Percentiles rank a stretch among this genome's conserved stretches.
Evolutionary conservation across 2,888 invertebrate genomes (phyloP).

Genomic region (Seira musarum): DNA sequence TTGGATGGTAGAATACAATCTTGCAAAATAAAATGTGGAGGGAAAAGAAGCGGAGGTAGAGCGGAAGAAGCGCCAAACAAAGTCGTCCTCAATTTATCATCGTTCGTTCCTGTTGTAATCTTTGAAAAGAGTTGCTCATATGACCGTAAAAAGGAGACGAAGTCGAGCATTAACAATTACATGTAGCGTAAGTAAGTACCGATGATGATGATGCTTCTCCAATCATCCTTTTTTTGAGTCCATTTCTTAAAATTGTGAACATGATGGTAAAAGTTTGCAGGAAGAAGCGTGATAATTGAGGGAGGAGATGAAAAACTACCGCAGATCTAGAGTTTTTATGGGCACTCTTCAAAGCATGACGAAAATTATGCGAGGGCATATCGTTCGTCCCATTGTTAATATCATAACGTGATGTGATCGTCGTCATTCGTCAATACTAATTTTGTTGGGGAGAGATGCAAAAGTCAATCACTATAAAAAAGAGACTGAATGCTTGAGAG

Average conservation of each 20-base stretch:
- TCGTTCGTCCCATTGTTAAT: not conserved
- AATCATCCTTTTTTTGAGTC: not conserved
- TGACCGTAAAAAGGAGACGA: not conserved
- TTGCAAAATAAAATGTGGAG: not conserved
- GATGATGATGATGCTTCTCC: too few relatives aligned
- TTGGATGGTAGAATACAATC: too few relatives aligned
- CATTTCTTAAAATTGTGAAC: not conserved
- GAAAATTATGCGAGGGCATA: not conserved
- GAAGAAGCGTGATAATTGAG: not conserved
- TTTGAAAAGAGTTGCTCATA: not conserved
- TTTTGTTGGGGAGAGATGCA: too few relatives aligned
- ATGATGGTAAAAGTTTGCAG: not conserved
- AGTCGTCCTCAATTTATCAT: not conserved
- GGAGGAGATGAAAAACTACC: not conserved
- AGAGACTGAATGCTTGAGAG: not conserved
- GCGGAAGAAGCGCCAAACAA: constrained; percentile 24
- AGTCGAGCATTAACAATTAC: not conserved
- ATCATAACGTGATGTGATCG: too few relatives aligned
- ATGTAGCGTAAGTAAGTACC: not conserved
- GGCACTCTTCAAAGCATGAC: not conserved
- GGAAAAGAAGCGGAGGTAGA: constrained; percentile 12
- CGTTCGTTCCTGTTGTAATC: not conserved
- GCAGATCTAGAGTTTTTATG: not conserved
- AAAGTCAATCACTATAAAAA: not conserved
- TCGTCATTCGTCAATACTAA: too few relatives aligned